Conservation (phyloP, 2,113 vertebrate species). For the Meriones unguiculatus region DNA sequence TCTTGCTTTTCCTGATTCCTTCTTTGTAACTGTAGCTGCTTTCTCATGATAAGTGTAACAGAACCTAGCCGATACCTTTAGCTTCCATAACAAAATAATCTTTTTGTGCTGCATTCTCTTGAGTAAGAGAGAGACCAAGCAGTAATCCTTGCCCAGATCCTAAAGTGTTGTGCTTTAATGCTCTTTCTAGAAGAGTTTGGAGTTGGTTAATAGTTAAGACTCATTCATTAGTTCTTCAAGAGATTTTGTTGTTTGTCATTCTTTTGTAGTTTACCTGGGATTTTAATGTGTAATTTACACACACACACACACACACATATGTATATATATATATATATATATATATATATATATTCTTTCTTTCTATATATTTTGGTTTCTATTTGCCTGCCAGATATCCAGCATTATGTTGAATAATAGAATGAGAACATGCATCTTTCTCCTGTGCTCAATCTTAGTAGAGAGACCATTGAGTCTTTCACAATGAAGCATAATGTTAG, state of each 20-base stretch:
- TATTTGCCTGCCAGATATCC: neutral
- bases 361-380: neutral
- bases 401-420: neutral
- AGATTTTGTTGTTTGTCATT: neutral
- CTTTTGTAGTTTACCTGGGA: neutral
- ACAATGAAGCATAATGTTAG: neutral
- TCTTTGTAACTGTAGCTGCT: neutral
- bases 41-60: neutral
- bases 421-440: neutral
- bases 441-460: neutral
- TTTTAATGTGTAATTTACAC: neutral
- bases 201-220: neutral
- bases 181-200: neutral
- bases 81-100: neutral
- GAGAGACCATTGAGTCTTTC: neutral
- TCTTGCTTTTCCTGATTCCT: neutral
- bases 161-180: neutral
- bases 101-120: neutral
- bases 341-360: neutral
- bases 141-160: neutral
- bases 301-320: neutral
- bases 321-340: too few relatives aligned
- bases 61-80: neutral
- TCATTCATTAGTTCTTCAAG: neutral
- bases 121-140: neutral